phyloP scores from a whole-genome alignment of 2,797 vertebrate genomes.

The Acanthurus lineatus region DNA sequence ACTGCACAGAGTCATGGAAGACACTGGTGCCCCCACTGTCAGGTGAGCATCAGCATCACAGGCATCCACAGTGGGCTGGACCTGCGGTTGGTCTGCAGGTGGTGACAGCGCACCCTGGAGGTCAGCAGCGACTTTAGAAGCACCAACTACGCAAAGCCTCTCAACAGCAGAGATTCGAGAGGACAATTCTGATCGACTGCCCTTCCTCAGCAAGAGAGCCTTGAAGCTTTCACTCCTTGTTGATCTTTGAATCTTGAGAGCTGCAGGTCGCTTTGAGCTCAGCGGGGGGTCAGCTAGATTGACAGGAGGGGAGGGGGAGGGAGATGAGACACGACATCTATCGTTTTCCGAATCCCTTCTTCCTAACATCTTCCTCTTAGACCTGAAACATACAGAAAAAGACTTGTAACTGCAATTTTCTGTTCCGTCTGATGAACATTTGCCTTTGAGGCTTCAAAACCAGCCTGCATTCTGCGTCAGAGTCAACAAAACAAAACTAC shows the following conservation, averaged over 20 bases:
- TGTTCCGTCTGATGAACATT: neutral
- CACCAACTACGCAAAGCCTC: conserved; percentile 83
- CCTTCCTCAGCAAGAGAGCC: conserved; percentile 93
- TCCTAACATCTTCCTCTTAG: conserved; percentile 96
- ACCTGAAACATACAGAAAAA: conserved; percentile 82
- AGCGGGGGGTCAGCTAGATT: conserved; percentile 83
- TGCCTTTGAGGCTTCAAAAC: too few relatives aligned
- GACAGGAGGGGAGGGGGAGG: conserved; percentile 82
- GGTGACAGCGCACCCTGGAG: conserved; percentile 77
- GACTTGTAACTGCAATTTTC: neutral
- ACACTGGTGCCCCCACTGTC: neutral
- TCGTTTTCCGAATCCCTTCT: conserved; percentile 89
- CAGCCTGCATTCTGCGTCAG: too few relatives aligned
- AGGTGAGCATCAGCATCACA: neutral
- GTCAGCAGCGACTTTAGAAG: conserved; percentile 70
- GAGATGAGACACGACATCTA: conserved; percentile 60
- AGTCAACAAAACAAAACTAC: neutral
- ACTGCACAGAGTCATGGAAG: conserved; percentile 19
- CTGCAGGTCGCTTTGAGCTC: neutral
- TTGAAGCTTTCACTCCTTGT: conserved; percentile 93
- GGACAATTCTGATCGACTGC: conserved; percentile 86
- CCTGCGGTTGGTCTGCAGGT: neutral
- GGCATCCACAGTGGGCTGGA: neutral
- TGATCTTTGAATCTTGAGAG: conserved; percentile 36
- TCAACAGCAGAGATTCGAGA: conserved; percentile 93